Evolutionary conservation across 2,113 vertebrate species (phyloP).

Genomic region (Dasyprocta punctata): DNA sequence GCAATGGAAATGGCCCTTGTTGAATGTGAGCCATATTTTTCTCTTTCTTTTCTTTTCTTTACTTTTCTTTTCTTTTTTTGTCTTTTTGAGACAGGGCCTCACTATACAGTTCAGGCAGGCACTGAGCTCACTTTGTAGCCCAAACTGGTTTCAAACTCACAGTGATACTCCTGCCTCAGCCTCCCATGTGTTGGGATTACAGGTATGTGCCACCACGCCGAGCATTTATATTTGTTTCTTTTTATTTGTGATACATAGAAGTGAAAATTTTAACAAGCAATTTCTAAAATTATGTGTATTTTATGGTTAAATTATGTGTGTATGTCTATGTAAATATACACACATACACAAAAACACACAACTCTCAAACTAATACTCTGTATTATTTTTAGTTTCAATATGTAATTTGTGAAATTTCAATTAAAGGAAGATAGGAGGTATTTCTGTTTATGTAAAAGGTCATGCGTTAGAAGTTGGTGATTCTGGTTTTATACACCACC

Average conservation of each 20-base stretch:
- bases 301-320: neutral
- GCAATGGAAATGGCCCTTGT: neutral
- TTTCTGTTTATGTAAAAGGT: neutral
- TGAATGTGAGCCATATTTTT: too few species aligned
- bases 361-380: neutral
- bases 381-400: neutral
- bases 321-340: neutral
- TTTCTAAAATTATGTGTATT: neutral
- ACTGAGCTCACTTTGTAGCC: too few species aligned
- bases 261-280: neutral
- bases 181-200: too few species aligned
- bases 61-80: too few species aligned
- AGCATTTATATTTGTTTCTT: too few species aligned
- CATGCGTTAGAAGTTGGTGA: neutral
- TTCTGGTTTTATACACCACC: neutral
- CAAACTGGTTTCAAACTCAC: too few species aligned
- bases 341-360: rapidly evolving
- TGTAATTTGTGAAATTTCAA: neutral
- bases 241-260: neutral
- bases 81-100: too few species aligned
- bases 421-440: neutral
- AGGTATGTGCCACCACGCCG: too few species aligned
- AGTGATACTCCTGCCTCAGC: too few species aligned
- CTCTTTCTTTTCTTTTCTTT: too few species aligned
- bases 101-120: too few species aligned